phyloP scores from a whole-genome alignment of 2,113 vertebrate genomes.

The Tauraco erythrolophus region DNA sequence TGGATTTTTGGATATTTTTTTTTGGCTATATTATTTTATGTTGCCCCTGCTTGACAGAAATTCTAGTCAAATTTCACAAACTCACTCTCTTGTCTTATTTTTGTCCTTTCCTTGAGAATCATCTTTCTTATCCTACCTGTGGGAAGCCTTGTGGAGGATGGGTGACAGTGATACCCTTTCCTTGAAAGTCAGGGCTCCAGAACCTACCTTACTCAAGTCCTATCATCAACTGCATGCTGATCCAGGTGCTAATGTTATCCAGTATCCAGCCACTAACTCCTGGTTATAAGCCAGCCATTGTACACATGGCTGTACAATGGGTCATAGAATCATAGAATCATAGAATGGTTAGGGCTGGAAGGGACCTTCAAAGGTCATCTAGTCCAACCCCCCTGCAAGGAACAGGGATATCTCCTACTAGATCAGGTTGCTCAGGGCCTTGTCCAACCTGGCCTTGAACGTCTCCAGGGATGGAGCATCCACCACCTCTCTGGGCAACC shows the following conservation, averaged over 20 bases:
- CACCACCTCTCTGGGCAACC: no score
- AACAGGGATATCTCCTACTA: no score
- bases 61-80: not conserved
- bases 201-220: not conserved
- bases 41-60: not conserved
- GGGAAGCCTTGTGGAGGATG: not conserved
- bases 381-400: no score
- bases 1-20: not conserved
- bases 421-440: no score
- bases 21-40: not conserved
- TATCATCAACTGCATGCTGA: not conserved
- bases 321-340: no score
- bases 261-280: not conserved
- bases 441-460: no score
- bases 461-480: no score
- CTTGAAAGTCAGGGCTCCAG: not conserved
- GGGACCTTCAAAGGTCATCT: no score
- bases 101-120: not conserved
- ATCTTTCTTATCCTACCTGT: not conserved
- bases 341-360: no score
- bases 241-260: not conserved
- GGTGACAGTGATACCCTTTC: not conserved
- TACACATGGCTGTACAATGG: not conserved
- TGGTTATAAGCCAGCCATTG: not conserved
- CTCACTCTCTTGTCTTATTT: not conserved